phyloP scores from a whole-genome alignment of 1,140 invertebrate genomes.

The Drosophila baimaii region DNA sequence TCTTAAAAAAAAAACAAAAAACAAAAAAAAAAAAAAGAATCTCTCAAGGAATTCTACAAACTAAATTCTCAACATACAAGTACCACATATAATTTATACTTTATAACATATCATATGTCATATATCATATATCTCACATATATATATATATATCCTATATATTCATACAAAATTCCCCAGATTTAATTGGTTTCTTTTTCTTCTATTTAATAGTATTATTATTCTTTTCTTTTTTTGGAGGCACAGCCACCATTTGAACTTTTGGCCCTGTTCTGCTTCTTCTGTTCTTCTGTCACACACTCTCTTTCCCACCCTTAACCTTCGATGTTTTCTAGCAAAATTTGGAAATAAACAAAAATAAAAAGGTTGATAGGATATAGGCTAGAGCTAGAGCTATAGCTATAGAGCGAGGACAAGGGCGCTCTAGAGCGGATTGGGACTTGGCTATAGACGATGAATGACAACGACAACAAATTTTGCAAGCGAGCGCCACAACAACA shows the following conservation, averaged over 20 bases:
- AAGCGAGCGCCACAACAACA: slow-evolving; percentile 39
- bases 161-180: slow-evolving; percentile 12
- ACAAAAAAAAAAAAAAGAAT: slow-evolving; percentile 33
- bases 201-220: slow-evolving; percentile 36
- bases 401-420: neutral
- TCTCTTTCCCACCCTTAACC: neutral
- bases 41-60: slow-evolving; percentile 35
- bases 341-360: neutral
- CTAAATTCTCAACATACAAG: slow-evolving; percentile 39
- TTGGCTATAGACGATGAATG: slow-evolving; percentile 48
- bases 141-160: slow-evolving; percentile 17
- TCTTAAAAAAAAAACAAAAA: slow-evolving; percentile 24
- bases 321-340: slow-evolving; percentile 29
- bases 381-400: slow-evolving; percentile 6
- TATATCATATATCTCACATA: slow-evolving; percentile 11
- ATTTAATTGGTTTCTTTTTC: neutral
- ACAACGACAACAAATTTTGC: slow-evolving; percentile 63
- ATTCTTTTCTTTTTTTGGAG: slow-evolving; percentile 45
- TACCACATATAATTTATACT: slow-evolving; percentile 6
- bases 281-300: neutral
- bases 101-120: slow-evolving; percentile 8
- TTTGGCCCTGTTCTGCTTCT: slow-evolving; percentile 62
- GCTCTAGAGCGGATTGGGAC: slow-evolving; percentile 2
- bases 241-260: slow-evolving; percentile 80
- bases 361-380: slow-evolving; percentile 2